Percentiles rank a stretch among this genome's conserved stretches.
These are phyloP conservation scores for Bombus terrestris DNA, from an alignment of 1,140 invertebrate species.

Conservation along the genomic window DNA sequence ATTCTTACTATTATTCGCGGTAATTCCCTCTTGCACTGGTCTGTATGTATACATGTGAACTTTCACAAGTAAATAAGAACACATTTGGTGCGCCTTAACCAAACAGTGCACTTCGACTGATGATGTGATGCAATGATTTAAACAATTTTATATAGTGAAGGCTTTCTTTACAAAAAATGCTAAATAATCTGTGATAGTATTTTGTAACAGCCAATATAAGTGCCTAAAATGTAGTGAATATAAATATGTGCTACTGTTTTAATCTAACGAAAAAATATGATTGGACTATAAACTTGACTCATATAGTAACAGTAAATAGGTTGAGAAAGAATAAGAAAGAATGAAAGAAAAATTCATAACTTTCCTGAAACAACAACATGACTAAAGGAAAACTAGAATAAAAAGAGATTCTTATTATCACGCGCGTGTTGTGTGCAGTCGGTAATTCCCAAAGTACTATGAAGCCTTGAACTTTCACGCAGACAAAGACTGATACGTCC, in stretches of 20 bases:
- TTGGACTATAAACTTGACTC: not conserved
- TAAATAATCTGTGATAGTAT: too few relatives aligned
- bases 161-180: not conserved
- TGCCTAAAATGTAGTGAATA: too few relatives aligned
- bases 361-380: not conserved
- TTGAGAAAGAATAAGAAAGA: not conserved
- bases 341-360: not conserved
- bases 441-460: not conserved
- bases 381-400: not conserved
- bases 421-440: not conserved
- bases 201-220: too few relatives aligned
- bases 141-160: not conserved
- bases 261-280: too few relatives aligned
- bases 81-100: not conserved
- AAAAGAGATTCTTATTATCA: not conserved
- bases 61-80: too few relatives aligned
- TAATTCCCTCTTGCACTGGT: too few relatives aligned
- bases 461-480: conserved; percentile 13
- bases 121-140: not conserved
- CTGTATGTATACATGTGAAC: too few relatives aligned
- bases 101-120: not conserved
- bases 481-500: not conserved
- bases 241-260: too few relatives aligned
- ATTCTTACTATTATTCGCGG: not conserved
- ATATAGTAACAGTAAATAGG: not conserved